Evolutionary conservation across 2,888 invertebrate genomes (phyloP), one percentile per base, ranked within the genome.

Genomic region (Lasioglossum oenotherae): DNA sequence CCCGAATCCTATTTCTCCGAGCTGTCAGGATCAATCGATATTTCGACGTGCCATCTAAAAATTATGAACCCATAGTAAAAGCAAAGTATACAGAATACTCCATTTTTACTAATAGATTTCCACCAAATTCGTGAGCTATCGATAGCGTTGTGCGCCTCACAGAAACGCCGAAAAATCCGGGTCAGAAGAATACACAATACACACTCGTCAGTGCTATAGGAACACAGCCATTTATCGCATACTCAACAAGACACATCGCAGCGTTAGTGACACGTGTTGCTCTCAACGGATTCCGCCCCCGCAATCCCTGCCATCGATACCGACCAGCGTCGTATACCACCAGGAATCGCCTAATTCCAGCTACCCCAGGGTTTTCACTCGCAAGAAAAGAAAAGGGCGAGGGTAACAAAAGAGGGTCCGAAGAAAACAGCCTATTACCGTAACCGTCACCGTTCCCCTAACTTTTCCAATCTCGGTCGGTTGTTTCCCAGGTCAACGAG

Each of bases 401-500:
- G 23, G 23, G 71, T 71, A 41, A n/a, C n/a, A 41, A 71, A 71
- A 35, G 71, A 41, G 67, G 19, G 49, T 46, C 83, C 46, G 46
- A 81, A 75, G 74, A 73, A 53, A 67, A 74, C n/a, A 76, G 46
- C 76, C 49, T 74, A 80, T 84, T 84, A 77, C 71, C 79, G 46
- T 69, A 64, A 67, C 44, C 49, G 35, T n/a, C 27, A 23, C 44
- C 57, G 53, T 73, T 53, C 57, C 74, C 78, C 67, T 67, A 81
- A 81, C 71, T 81, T 81, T 79, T 79, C 78, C 85, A 84, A 85
- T 84, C 72, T 80, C 64, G 64, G 31, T 35, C 67, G 77, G 74
- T 84, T 86, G 80, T 86, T 86, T 86, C 86, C 81, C 82, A 71
- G 85, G 82, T 86, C 85, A 86, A 79, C 85, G 85, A 82, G 81